Evolutionary conservation across 2,888 invertebrate genomes (phyloP).

Genomic region (Drosophila mettleri): DNA sequence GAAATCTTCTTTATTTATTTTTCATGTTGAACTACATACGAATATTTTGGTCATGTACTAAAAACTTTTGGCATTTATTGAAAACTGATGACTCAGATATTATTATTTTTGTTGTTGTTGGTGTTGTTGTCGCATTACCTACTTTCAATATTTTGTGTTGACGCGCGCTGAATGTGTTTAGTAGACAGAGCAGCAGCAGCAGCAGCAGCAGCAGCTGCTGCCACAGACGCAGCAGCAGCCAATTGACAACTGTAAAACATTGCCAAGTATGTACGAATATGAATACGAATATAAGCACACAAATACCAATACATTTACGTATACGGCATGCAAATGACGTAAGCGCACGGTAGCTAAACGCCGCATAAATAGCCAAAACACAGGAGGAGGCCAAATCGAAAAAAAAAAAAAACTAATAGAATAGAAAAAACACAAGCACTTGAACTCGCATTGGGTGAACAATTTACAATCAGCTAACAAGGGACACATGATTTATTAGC

Average conservation of each 20-base stretch:
- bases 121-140: slow-evolving; percentile 59
- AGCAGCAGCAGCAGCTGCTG: slow-evolving; percentile 42
- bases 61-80: slow-evolving; percentile 21
- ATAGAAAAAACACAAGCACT: slow-evolving; percentile 18
- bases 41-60: slow-evolving; percentile 25
- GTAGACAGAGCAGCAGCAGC: slow-evolving; percentile 23
- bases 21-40: slow-evolving; percentile 12
- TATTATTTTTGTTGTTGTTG: slow-evolving; percentile 10
- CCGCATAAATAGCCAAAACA: slow-evolving; percentile 49
- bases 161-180: slow-evolving; percentile 48
- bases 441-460: slow-evolving; percentile 34
- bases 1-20: neutral
- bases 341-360: slow-evolving; percentile 61
- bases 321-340: slow-evolving; percentile 62
- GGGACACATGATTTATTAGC: slow-evolving; percentile 64
- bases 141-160: slow-evolving; percentile 66
- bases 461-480: slow-evolving; percentile 48
- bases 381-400: slow-evolving; percentile 42
- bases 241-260: slow-evolving; percentile 77
- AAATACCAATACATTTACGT: slow-evolving; percentile 16
- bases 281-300: slow-evolving; percentile 21
- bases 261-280: slow-evolving; percentile 58
- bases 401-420: slow-evolving; percentile 6
- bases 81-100: slow-evolving; percentile 64
- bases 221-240: slow-evolving; percentile 36